Percentiles rank a stretch among this genome's conserved stretches.
These are phyloP conservation scores for Xestia sexstrigata DNA, from an alignment of 2,888 invertebrate genomes.

Conservation along the genomic window DNA sequence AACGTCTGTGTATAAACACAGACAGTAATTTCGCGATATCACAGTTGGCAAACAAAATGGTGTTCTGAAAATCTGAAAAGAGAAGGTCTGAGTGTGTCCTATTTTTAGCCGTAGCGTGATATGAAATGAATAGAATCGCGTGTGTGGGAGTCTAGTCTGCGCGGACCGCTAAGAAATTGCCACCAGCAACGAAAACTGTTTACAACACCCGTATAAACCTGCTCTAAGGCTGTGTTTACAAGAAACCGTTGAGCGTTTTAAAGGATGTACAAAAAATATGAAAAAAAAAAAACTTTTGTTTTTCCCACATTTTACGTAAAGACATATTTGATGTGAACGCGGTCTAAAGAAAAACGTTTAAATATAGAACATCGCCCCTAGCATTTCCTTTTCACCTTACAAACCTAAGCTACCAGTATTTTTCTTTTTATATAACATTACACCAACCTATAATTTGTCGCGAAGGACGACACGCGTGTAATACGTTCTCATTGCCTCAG, in stretches of 20 bases:
- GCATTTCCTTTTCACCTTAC: conserved; percentile 37
- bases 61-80: conserved; percentile 49
- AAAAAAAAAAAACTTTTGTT: background rate
- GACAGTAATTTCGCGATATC: conserved; percentile 19
- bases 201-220: conserved; percentile 50
- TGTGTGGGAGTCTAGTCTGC: conserved; percentile 62
- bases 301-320: background rate
- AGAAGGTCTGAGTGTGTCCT: conserved; percentile 68
- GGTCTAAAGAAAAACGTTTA: background rate
- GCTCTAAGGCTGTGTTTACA: conserved; percentile 2
- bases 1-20: conserved; percentile 1
- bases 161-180: conserved; percentile 71
- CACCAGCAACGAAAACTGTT: conserved; percentile 69
- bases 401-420: background rate
- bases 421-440: conserved; percentile 30
- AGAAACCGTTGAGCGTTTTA: background rate
- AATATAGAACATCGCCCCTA: background rate
- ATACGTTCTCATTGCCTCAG: conserved; percentile 58
- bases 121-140: conserved; percentile 72
- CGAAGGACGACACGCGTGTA: conserved; percentile 43
- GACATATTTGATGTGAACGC: background rate
- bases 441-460: conserved; percentile 47
- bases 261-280: background rate
- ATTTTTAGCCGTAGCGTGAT: conserved; percentile 71
- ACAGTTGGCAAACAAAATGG: conserved; percentile 41